Conservation (phyloP, 2,888 invertebrate species). For the Drosophila mercatorum region DNA sequence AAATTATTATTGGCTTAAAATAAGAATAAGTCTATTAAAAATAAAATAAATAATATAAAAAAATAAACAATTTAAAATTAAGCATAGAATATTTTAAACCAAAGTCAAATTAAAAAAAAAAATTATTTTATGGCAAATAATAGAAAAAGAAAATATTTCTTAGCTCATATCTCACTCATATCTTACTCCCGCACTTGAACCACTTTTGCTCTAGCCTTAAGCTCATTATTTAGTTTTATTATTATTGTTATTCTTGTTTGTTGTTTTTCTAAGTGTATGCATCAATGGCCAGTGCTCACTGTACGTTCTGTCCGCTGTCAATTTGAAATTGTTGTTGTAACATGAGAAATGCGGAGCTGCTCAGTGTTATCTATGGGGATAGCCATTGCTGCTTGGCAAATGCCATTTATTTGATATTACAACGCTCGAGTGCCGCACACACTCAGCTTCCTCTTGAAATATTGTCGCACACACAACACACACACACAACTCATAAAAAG, state of each 20-base stretch:
- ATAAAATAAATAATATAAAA: too few relatives aligned
- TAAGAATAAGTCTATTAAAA: too few relatives aligned
- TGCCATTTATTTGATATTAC: slow-evolving; percentile 63
- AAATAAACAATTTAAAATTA: neutral
- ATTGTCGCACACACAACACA: slow-evolving; percentile 62
- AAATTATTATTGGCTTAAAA: too few relatives aligned
- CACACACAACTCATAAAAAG: slow-evolving; percentile 73
- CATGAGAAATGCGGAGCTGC: slow-evolving; percentile 75
- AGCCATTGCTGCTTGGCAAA: slow-evolving; percentile 33
- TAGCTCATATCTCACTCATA: too few relatives aligned
- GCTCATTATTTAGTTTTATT: neutral
- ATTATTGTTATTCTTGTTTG: neutral
- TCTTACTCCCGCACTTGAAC: too few relatives aligned
- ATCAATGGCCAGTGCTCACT: slow-evolving; percentile 16
- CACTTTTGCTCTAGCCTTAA: neutral
- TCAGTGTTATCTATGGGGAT: slow-evolving; percentile 35
- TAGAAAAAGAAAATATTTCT: too few relatives aligned
- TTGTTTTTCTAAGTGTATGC: slow-evolving; percentile 4
- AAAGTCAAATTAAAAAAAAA: too few relatives aligned
- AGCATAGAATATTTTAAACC: neutral
- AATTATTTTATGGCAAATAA: too few relatives aligned
- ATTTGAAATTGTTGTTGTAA: slow-evolving; percentile 56
- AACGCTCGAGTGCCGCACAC: slow-evolving; percentile 21
- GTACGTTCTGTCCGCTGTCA: slow-evolving; percentile 29
- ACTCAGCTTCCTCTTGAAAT: slow-evolving; percentile 36